phyloP scores from a whole-genome alignment of 2,797 vertebrate species.

The Sylvilagus floridanus region DNA sequence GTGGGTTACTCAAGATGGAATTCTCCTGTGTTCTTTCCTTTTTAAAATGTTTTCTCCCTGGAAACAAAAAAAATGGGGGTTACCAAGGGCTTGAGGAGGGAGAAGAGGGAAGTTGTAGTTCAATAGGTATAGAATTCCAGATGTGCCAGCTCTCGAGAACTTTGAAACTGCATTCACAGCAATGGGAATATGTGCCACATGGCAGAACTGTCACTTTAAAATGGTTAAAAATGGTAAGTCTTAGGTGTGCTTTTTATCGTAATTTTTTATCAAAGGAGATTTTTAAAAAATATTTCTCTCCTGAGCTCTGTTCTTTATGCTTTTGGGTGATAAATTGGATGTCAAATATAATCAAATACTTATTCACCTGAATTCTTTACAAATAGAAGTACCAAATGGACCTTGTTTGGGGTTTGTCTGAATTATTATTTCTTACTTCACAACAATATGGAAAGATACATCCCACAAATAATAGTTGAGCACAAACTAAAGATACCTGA shows the following conservation, averaged over 20 bases:
- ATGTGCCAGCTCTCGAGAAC: neutral
- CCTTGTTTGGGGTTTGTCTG: neutral
- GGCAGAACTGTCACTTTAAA: neutral
- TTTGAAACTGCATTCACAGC: neutral
- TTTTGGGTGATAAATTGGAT: neutral
- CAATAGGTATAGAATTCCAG: neutral
- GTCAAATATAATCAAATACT: neutral
- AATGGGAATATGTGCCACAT: neutral
- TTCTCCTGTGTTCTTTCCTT: slow-evolving; percentile 15
- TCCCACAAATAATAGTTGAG: neutral
- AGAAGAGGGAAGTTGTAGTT: neutral
- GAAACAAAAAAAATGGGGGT: neutral
- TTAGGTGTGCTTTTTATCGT: neutral
- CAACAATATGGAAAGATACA: neutral
- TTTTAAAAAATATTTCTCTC: neutral
- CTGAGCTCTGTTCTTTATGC: neutral
- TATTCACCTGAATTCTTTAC: slow-evolving; percentile 24
- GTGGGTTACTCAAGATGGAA: neutral
- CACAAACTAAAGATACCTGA: neutral
- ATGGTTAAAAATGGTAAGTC: neutral
- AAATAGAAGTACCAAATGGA: neutral
- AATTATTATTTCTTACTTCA: slow-evolving; percentile 9
- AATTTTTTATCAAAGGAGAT: neutral
- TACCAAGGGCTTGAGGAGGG: neutral
- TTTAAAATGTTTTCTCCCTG: slow-evolving; percentile 58